These are phyloP conservation scores for Elephantulus edwardii DNA, from an alignment of 2,113 vertebrate genomes.

Conservation along the genomic window DNA sequence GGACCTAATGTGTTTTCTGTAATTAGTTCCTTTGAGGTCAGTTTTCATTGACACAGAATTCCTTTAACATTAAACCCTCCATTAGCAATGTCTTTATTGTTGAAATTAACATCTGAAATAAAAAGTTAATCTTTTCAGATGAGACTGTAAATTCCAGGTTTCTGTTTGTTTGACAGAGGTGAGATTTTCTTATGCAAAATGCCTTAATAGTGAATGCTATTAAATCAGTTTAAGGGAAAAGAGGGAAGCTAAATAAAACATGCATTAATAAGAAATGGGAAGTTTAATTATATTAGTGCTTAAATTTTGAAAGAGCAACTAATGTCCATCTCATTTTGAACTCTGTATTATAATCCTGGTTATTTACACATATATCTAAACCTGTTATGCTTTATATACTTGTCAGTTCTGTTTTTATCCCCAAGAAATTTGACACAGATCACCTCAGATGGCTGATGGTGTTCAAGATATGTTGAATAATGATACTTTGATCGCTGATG, in stretches of 20 bases:
- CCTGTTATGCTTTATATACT: background rate
- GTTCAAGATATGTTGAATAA: slow-evolving; percentile 36
- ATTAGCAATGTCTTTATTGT: slow-evolving; percentile 68
- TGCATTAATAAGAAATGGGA: slow-evolving; percentile 61
- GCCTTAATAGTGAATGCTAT: slow-evolving; percentile 52
- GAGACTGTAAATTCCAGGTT: slow-evolving; percentile 51
- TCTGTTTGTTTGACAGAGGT: slow-evolving; percentile 50
- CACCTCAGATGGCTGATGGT: slow-evolving; percentile 9
- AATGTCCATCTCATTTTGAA: slow-evolving; percentile 21
- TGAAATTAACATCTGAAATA: slow-evolving; percentile 70
- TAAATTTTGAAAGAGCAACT: background rate
- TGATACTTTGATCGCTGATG: slow-evolving; percentile 71
- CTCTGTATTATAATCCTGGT: background rate
- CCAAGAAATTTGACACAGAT: slow-evolving; percentile 55
- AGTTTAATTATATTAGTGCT: slow-evolving; percentile 59
- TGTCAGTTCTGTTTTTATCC: slow-evolving; percentile 64
- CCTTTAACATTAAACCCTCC: slow-evolving; percentile 74
- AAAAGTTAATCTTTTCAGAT: slow-evolving; percentile 71
- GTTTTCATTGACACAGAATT: slow-evolving; percentile 78
- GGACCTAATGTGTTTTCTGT: slow-evolving; percentile 79
- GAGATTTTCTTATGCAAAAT: slow-evolving; percentile 72
- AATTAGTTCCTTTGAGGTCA: slow-evolving; percentile 81
- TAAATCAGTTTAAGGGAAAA: slow-evolving; percentile 48
- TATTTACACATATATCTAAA: slow-evolving; percentile 34
- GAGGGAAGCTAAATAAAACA: slow-evolving; percentile 57